phyloP scores from a whole-genome alignment of 2,113 vertebrate genomes.

The Thryonomys swinderianus region DNA sequence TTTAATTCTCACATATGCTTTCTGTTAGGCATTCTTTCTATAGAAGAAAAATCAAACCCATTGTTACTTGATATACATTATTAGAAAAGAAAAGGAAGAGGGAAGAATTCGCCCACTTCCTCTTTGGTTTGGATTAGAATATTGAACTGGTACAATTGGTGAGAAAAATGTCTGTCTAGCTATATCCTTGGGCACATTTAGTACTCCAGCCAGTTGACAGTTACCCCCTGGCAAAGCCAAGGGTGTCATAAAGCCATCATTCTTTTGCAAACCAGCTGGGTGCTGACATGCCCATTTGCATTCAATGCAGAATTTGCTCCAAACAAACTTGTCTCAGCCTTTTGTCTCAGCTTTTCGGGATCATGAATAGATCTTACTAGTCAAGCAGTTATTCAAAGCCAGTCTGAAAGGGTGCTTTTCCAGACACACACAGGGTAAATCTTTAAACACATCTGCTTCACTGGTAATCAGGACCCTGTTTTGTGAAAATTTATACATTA shows the following conservation, averaged over 20 bases:
- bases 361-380: background rate
- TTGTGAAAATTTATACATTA: background rate
- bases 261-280: background rate
- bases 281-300: background rate
- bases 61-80: background rate
- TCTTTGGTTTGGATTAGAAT: constrained; percentile 34
- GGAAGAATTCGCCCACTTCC: constrained; percentile 31
- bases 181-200: background rate
- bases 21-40: background rate
- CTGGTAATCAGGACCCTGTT: background rate
- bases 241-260: background rate
- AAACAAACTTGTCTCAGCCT: background rate
- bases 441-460: background rate
- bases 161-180: background rate
- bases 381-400: background rate
- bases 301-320: constrained; percentile 4
- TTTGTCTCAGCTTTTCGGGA: background rate
- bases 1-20: constrained; percentile 50
- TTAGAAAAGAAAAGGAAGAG: constrained; percentile 50
- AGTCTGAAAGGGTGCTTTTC: background rate
- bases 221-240: background rate
- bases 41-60: constrained; percentile 53
- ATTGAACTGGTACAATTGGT: background rate
- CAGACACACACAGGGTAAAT: background rate
- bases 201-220: background rate